These are phyloP conservation scores for Chrysina gloriosa DNA, from an alignment of 2,888 invertebrate species.

Conservation along the genomic window DNA sequence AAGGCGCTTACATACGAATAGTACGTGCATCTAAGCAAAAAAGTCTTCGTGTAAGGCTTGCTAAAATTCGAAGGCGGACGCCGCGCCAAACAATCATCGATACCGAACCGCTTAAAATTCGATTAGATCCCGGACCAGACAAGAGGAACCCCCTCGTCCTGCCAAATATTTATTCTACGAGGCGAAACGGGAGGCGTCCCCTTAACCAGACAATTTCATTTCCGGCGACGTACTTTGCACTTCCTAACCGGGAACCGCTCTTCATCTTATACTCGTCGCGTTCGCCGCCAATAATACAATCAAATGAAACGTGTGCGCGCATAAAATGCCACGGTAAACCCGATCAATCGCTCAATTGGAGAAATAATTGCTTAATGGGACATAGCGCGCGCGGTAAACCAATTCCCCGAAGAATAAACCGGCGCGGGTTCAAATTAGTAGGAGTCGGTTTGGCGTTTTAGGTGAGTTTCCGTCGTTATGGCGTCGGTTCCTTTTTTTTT, in stretches of 20 bases:
- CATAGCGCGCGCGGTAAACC: constrained; percentile 23
- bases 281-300: constrained; percentile 31
- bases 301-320: constrained; percentile 35
- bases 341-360: constrained; percentile 35
- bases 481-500: background rate
- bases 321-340: constrained; percentile 34
- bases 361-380: constrained; percentile 36
- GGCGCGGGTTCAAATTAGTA: constrained; percentile 11
- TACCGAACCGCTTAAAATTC: background rate
- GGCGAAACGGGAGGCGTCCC: constrained; percentile 4
- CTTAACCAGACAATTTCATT: constrained; percentile 33
- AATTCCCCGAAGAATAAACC: constrained; percentile 31
- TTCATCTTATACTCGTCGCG: constrained; percentile 20
- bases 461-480: constrained; percentile 16
- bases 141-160: background rate
- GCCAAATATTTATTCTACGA: constrained; percentile 9
- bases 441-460: constrained; percentile 17
- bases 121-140: too few species aligned
- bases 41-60: too few species aligned
- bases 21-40: too few species aligned
- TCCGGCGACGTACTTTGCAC: constrained; percentile 32
- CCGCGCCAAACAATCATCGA: too few species aligned
- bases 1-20: too few species aligned
- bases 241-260: constrained; percentile 31
- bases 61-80: too few species aligned